Evolutionary conservation across 1,140 invertebrate genomes (phyloP), one percentile per base, ranked within the genome.

Genomic region (Diprion similis): DNA sequence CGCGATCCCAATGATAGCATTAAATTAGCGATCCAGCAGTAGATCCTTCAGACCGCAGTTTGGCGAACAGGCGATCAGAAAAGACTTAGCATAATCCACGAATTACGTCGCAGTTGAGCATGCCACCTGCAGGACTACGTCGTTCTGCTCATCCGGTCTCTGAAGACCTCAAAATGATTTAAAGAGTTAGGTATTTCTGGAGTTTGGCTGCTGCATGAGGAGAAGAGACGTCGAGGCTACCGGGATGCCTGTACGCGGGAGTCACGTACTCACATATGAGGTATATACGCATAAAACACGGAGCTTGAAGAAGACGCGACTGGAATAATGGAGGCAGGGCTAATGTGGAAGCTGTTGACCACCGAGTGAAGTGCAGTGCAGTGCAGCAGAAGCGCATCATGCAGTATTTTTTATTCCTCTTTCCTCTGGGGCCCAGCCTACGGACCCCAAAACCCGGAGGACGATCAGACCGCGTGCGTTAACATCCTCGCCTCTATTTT

Each of bases 261-360:
- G 51, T 59, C 51, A 59, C 51, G 51, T 59, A 6, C 51, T 59
- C 51, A 37, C 24, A 59, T 59, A 59, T 59, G 51, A 59, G 51
- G 51, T 17, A 37, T 17, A 37, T 37, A 59, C 51, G 51, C 51
- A 59, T 59, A 59, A 59, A 59, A 59, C 51, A 59, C 51, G 51
- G 51, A 3, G 51, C 51, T 59, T 17, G 6, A 59, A 59, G 51
- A 59, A 59, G 51, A 59, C 51, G 51, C 51, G 51, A 9, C 3
- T 59, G 51, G 51, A 59, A 59, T 59, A 59, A 59, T 59, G 51
- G 51, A 59, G 51, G 6, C 51, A 59, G 51, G 51, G 51, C 51
- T 59, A 59, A 59, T 59, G 51, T 59, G 51, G 51, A 8, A 59
- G 11, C 51, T 59, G 51, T 59, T 59, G 51, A 59, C 51, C 51